These are phyloP conservation scores for Apamea epomidion DNA, from an alignment of 2,888 invertebrate genomes.

Conservation along the genomic window DNA sequence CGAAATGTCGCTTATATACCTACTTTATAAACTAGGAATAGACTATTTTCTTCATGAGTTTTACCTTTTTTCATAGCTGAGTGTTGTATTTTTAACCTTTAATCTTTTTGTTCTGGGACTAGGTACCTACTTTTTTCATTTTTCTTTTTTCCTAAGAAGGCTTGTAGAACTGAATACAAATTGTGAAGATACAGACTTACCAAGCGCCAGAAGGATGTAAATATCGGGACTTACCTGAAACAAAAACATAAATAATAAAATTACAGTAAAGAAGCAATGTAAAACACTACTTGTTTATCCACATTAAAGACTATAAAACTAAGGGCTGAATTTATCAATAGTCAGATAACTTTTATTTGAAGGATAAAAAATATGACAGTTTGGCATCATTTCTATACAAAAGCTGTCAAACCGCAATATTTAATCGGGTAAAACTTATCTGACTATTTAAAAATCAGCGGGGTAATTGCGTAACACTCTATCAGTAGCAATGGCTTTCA, in stretches of 20 bases:
- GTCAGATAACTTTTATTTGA: too few species aligned
- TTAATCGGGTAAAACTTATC: too few species aligned
- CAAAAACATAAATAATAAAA: slow-evolving; percentile 45
- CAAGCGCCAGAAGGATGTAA: neutral
- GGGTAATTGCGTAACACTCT: too few species aligned
- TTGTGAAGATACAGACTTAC: slow-evolving; percentile 31
- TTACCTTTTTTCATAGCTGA: neutral
- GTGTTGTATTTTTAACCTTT: neutral
- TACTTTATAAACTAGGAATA: too few species aligned
- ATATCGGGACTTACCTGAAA: slow-evolving; percentile 73
- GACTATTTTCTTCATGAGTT: neutral
- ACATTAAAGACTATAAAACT: neutral
- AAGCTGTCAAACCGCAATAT: too few species aligned
- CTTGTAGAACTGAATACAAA: neutral
- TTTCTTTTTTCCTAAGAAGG: neutral
- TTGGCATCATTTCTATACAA: too few species aligned
- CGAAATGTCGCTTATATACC: neutral
- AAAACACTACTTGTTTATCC: neutral
- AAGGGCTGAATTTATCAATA: neutral
- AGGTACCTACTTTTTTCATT: too few species aligned
- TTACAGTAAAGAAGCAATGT: neutral
- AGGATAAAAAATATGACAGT: too few species aligned
- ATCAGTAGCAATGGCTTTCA: too few species aligned
- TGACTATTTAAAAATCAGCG: too few species aligned
- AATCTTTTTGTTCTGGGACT: neutral